Conservation (phyloP, 2,113 vertebrate species). For the Cavia porcellus region DNA sequence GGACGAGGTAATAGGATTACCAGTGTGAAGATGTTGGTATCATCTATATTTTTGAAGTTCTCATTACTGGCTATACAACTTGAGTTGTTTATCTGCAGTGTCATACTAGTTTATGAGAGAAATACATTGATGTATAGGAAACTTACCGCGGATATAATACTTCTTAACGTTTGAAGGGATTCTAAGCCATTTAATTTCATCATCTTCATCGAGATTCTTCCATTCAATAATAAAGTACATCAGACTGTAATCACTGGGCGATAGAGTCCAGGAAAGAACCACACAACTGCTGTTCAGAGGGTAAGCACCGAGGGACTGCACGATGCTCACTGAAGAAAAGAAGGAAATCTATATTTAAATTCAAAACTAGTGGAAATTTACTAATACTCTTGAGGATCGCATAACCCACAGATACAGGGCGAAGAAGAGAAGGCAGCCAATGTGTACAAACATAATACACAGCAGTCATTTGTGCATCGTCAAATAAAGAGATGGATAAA, state of each 20-base stretch:
- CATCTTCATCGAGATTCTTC: conserved; percentile 87
- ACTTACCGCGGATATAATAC: conserved; percentile 90
- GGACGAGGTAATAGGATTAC: not conserved
- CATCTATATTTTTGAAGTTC: conserved; percentile 6
- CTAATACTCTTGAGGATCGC: conserved; percentile 17
- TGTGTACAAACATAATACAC: not conserved
- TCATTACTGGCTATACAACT: not conserved
- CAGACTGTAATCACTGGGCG: conserved; percentile 80
- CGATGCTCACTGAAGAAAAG: conserved; percentile 86
- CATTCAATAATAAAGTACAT: conserved; percentile 93
- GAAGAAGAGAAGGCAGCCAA: not conserved
- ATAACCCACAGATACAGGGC: not conserved
- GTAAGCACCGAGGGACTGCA: conserved; percentile 88
- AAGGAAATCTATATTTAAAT: conserved; percentile 57
- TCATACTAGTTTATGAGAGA: not conserved
- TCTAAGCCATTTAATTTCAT: conserved; percentile 90
- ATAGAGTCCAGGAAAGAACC: conserved; percentile 91
- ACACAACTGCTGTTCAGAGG: conserved; percentile 93
- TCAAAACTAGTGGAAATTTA: conserved; percentile 32
- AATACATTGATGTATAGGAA: not conserved
- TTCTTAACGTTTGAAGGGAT: conserved; percentile 87
- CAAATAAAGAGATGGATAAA: not conserved
- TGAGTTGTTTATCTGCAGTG: not conserved
- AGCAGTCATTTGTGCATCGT: not conserved
- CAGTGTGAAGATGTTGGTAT: not conserved